Percentiles rank a stretch among this genome's conserved stretches.
phyloP scores from a whole-genome alignment of 2,113 vertebrate genomes.

The Grammomys dolichurus region DNA sequence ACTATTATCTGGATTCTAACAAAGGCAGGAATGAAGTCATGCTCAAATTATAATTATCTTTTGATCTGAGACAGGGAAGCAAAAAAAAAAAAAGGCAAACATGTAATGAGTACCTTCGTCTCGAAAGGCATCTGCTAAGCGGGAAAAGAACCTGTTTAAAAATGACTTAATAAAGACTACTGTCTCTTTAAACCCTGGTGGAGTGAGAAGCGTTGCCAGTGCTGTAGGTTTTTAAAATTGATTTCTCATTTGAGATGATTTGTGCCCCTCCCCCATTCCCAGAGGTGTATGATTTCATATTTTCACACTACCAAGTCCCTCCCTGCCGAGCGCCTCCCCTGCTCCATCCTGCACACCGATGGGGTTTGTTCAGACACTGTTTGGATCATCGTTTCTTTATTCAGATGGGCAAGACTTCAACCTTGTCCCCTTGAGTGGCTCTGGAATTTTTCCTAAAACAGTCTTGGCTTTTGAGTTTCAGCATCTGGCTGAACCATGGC shows the following conservation, averaged over 20 bases:
- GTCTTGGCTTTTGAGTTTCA: neutral
- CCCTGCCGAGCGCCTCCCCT: neutral
- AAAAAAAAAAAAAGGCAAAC: neutral
- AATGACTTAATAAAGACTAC: neutral
- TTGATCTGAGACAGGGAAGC: slow-evolving; percentile 26
- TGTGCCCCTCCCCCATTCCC: neutral
- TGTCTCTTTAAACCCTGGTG: slow-evolving; percentile 12
- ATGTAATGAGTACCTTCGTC: neutral
- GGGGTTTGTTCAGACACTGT: no score
- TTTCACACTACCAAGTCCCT: accelerated
- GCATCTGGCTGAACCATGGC: neutral
- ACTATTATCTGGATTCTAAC: neutral
- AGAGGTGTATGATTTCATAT: neutral
- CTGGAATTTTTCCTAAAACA: neutral
- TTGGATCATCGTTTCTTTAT: neutral
- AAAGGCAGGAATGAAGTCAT: slow-evolving; percentile 18
- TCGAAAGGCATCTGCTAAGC: neutral
- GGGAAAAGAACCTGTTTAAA: neutral
- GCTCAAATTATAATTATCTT: slow-evolving; percentile 16
- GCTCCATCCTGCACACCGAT: neutral
- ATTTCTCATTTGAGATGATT: slow-evolving; percentile 28
- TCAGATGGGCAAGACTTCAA: neutral
- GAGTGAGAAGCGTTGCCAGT: neutral
- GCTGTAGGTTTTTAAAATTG: neutral
- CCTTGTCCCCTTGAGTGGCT: neutral